phyloP scores from a whole-genome alignment of 1,140 invertebrate genomes.

The Sesamia nonagrioides region DNA sequence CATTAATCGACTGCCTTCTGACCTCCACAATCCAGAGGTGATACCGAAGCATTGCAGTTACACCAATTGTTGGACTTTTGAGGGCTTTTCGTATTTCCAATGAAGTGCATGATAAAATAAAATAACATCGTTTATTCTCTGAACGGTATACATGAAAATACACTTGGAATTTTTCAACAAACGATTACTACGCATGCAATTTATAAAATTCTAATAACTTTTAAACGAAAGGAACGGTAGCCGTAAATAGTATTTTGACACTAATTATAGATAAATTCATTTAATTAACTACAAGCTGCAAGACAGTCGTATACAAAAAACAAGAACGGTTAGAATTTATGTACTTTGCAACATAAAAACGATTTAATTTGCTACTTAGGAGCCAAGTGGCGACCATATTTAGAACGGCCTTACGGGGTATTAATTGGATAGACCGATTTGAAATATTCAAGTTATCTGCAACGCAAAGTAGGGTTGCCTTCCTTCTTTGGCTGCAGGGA shows the following conservation, averaged over 20 bases:
- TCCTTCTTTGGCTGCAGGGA: neutral
- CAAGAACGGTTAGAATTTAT: neutral
- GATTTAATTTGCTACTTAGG: neutral
- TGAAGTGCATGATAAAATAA: no score
- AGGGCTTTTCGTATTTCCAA: no score
- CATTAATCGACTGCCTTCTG: no score
- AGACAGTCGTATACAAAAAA: neutral
- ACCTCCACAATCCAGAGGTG: no score
- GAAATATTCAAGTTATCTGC: neutral
- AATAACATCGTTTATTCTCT: no score
- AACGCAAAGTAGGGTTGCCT: neutral
- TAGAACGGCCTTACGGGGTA: no score
- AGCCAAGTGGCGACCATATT: neutral
- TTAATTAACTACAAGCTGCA: constrained; percentile 6
- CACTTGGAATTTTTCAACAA: no score
- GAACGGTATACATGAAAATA: no score
- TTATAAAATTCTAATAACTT: neutral
- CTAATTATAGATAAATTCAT: constrained; percentile 2
- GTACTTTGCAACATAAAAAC: constrained; percentile 7
- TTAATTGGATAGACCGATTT: neutral
- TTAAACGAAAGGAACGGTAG: neutral
- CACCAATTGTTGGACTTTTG: no score
- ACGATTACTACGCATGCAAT: no score
- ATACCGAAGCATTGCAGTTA: no score
- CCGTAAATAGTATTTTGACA: constrained; percentile 3